Evolutionary conservation across 2,797 vertebrate species (phyloP).

Genomic region (Coregonus suidteri): DNA sequence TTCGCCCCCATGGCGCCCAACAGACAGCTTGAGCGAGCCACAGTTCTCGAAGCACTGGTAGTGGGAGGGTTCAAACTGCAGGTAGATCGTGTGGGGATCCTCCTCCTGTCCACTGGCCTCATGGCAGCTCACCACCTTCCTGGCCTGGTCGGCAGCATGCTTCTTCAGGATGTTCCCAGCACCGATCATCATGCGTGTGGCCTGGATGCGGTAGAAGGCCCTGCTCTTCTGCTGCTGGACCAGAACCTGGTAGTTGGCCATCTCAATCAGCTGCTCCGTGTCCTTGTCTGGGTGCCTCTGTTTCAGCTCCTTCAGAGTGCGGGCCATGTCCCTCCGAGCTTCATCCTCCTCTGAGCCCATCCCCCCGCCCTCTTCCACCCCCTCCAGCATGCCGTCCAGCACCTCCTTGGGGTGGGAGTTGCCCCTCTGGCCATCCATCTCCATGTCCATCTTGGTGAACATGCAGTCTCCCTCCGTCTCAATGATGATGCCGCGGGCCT

Average conservation of each 20-base stretch:
- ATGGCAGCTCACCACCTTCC: slow-evolving; percentile 84
- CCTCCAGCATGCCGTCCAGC: slow-evolving; percentile 79
- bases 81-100: slow-evolving; percentile 81
- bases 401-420: slow-evolving; percentile 78
- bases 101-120: slow-evolving; percentile 82
- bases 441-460: slow-evolving; percentile 83
- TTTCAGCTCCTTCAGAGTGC: slow-evolving; percentile 82
- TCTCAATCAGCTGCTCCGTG: slow-evolving; percentile 86
- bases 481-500: slow-evolving; percentile 82
- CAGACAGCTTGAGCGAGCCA: slow-evolving; percentile 80
- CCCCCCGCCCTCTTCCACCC: slow-evolving; percentile 77
- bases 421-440: slow-evolving; percentile 81
- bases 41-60: slow-evolving; percentile 90
- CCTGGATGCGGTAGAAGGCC: slow-evolving; percentile 87
- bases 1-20: slow-evolving; percentile 79
- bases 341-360: slow-evolving; percentile 71
- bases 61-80: slow-evolving; percentile 82
- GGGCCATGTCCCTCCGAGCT: slow-evolving; percentile 83
- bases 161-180: slow-evolving; percentile 87
- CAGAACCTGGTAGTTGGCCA: slow-evolving; percentile 86
- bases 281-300: slow-evolving; percentile 85
- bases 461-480: slow-evolving; percentile 81
- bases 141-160: slow-evolving; percentile 85
- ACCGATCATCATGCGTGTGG: slow-evolving; percentile 88
- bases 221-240: slow-evolving; percentile 87